Conservation (phyloP, 2,888 invertebrate species). For the Caradrina kadenii region DNA sequence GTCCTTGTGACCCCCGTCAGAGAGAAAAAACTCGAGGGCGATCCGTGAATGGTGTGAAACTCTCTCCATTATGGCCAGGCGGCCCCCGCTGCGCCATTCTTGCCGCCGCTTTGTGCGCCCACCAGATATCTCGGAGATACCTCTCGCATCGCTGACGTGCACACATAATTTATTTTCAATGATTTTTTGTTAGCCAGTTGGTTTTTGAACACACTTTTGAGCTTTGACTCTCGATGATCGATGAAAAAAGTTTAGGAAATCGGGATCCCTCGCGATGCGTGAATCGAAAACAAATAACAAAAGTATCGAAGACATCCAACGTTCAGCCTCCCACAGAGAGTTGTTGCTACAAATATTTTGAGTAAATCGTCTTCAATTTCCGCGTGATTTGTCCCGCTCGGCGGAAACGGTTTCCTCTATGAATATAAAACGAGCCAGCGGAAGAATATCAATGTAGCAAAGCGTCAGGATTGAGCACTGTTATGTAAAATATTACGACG, state of each 20-base stretch:
- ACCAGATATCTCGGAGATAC: conserved; percentile 69
- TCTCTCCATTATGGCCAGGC: conserved; percentile 77
- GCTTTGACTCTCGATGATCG: conserved; percentile 73
- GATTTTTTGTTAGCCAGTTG: conserved; percentile 78
- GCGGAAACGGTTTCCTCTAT: conserved; percentile 74
- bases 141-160: conserved; percentile 75
- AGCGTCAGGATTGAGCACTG: conserved; percentile 69
- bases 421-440: conserved; percentile 75
- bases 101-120: conserved; percentile 76
- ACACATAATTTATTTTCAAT: conserved; percentile 80
- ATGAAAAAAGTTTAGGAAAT: conserved; percentile 72
- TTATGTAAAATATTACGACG: conserved; percentile 75
- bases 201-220: conserved; percentile 71
- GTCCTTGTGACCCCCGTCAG: conserved; percentile 79
- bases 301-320: conserved; percentile 54
- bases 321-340: conserved; percentile 46
- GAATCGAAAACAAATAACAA: conserved; percentile 71
- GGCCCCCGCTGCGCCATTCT: conserved; percentile 84
- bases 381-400: conserved; percentile 74
- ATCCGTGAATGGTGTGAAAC: conserved; percentile 84
- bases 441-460: conserved; percentile 62
- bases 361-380: conserved; percentile 77
- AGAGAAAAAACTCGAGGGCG: conserved; percentile 76
- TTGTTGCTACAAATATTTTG: conserved; percentile 80
- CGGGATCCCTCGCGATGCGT: conserved; percentile 65